Evolutionary conservation across 1,140 invertebrate genomes (phyloP).

Genomic region (Coenobita brevimanus): DNA sequence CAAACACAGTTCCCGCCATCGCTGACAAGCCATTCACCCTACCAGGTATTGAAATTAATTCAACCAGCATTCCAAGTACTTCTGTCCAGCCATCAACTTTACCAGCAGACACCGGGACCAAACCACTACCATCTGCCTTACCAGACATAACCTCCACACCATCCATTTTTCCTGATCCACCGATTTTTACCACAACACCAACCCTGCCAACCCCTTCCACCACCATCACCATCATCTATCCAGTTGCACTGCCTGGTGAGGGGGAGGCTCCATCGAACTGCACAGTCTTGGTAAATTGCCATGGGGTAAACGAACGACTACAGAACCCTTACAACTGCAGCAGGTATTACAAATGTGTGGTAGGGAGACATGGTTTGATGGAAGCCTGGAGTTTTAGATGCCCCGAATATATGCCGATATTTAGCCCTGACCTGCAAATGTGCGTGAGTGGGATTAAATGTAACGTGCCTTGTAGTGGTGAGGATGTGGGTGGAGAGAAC

Average conservation of each 20-base stretch:
- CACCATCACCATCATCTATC: neutral
- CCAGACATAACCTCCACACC: too few relatives aligned
- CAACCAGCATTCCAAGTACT: too few relatives aligned
- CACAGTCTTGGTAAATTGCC: neutral
- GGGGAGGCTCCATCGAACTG: neutral
- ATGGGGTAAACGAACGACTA: neutral
- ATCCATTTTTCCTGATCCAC: too few relatives aligned
- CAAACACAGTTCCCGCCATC: neutral
- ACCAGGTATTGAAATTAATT: too few relatives aligned
- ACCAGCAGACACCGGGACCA: too few relatives aligned
- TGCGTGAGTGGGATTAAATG: constrained; percentile 45
- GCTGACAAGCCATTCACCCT: too few relatives aligned
- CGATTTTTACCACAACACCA: too few relatives aligned
- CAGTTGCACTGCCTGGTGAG: neutral
- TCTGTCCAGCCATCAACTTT: too few relatives aligned
- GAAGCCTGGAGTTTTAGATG: constrained; percentile 26
- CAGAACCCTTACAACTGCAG: constrained; percentile 25
- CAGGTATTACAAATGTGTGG: constrained; percentile 44
- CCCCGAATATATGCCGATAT: constrained; percentile 23
- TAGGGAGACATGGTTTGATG: neutral
- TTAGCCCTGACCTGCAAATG: constrained; percentile 38
- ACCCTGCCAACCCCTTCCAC: too few relatives aligned
- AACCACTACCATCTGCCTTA: too few relatives aligned
- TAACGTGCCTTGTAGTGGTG: neutral
- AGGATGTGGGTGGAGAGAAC: neutral